A percentile compares a stretch with the other conserved stretches of the same genome.
Conservation (phyloP, 2,888 invertebrate species). For the Escarpia spicata region DNA sequence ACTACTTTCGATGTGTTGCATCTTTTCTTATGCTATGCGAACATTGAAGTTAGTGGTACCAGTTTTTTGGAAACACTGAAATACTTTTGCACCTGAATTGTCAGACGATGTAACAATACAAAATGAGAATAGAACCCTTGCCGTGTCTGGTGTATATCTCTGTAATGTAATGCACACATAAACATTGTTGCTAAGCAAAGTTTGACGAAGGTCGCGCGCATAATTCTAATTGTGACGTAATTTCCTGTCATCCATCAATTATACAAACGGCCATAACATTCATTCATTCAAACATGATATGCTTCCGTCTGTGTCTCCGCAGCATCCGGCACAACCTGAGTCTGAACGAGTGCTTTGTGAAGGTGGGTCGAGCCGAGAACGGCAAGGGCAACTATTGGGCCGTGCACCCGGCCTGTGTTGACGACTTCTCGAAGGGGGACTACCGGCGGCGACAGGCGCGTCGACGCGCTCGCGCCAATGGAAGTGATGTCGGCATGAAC, state of each 20-base stretch:
- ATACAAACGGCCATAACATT: too few species aligned
- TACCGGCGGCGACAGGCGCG: slow-evolving; percentile 95
- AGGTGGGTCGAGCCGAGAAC: slow-evolving; percentile 70
- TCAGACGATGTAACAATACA: background rate
- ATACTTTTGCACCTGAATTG: background rate
- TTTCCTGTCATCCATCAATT: too few species aligned
- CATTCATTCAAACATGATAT: too few species aligned
- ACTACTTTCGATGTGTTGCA: too few species aligned
- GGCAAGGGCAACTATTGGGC: slow-evolving; percentile 99
- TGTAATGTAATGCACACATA: background rate
- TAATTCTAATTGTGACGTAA: too few species aligned
- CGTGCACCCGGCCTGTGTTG: slow-evolving; percentile 95
- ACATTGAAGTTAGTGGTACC: background rate
- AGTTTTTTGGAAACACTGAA: background rate
- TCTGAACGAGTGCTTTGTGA: slow-evolving; percentile 62
- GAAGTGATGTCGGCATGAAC: background rate
- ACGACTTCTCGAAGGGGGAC: slow-evolving; percentile 95
- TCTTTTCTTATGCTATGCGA: background rate
- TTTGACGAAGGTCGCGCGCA: too few species aligned
- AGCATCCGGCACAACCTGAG: slow-evolving; percentile 61
- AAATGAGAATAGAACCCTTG: background rate
- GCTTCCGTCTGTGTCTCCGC: background rate
- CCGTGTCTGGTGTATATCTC: background rate
- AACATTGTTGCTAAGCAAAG: too few species aligned
- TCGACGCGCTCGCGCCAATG: slow-evolving; percentile 74